Evolutionary conservation across 2,888 invertebrate species (phyloP).

Genomic region (Halocaridina rubra): DNA sequence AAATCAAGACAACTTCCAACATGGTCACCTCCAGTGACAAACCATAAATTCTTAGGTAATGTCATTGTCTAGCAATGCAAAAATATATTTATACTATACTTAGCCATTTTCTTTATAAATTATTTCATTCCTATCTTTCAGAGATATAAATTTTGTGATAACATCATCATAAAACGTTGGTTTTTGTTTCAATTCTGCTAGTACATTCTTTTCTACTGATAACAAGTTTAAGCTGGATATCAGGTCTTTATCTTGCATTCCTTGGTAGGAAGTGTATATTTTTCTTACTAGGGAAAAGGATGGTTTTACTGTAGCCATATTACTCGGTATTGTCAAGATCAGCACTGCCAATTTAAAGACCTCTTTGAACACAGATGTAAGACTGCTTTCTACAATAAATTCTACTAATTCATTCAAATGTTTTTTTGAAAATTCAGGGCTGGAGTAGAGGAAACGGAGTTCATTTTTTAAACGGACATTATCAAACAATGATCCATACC

Average conservation of each 20-base stretch:
- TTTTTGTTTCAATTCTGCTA: background rate
- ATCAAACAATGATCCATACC: background rate
- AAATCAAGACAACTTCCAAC: too few relatives aligned
- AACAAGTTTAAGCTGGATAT: background rate
- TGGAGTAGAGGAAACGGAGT: background rate
- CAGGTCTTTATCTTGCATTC: background rate
- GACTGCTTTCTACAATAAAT: background rate
- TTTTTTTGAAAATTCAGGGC: background rate
- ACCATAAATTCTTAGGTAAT: too few relatives aligned
- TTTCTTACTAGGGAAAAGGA: background rate
- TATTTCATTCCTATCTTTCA: too few relatives aligned
- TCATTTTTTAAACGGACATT: slow-evolving; percentile 4
- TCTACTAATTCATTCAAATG: background rate
- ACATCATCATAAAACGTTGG: too few relatives aligned
- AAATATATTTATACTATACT: too few relatives aligned
- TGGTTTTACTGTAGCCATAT: background rate
- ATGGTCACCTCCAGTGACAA: too few relatives aligned
- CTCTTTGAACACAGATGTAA: background rate
- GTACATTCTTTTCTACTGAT: background rate
- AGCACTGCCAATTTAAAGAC: background rate
- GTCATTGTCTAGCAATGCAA: too few relatives aligned
- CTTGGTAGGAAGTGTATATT: background rate
- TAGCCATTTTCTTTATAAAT: too few relatives aligned
- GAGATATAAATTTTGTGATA: too few relatives aligned
- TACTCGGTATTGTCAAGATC: background rate